A percentile compares a stretch with the other conserved stretches of the same genome.
phyloP scores from a whole-genome alignment of 2,797 vertebrate species.

The Enteromius viviparus region DNA sequence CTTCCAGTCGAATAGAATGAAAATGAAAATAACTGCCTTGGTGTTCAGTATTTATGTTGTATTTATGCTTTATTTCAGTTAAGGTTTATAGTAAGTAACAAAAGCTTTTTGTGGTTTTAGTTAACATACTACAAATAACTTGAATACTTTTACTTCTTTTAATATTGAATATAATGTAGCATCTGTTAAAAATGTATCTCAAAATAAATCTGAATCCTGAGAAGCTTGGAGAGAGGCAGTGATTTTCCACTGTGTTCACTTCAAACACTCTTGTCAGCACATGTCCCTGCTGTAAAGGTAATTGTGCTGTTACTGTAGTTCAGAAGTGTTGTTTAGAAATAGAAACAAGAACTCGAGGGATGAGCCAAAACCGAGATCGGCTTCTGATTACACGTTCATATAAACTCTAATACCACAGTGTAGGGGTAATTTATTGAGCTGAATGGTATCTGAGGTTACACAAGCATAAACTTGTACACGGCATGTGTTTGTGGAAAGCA shows the following conservation, averaged over 20 bases:
- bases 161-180: not conserved
- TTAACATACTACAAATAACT: not conserved
- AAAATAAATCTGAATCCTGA: not conserved
- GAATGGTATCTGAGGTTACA: slow-evolving; percentile 24
- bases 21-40: not conserved
- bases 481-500: not conserved
- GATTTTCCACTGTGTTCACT: not conserved
- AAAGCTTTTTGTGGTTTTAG: not conserved
- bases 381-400: not conserved
- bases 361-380: not conserved
- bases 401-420: not conserved
- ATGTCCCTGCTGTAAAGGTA: not conserved
- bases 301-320: not conserved
- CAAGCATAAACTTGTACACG: not conserved
- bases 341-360: not conserved
- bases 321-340: not conserved
- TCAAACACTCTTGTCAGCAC: not conserved
- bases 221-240: not conserved
- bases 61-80: not conserved
- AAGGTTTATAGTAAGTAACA: not conserved
- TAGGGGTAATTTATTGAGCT: not conserved
- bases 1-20: too few species aligned
- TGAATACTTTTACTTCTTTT: not conserved
- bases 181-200: not conserved
- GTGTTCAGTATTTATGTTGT: not conserved